phyloP scores from a whole-genome alignment of 2,797 vertebrate genomes.

The Rachycentron canadum region DNA sequence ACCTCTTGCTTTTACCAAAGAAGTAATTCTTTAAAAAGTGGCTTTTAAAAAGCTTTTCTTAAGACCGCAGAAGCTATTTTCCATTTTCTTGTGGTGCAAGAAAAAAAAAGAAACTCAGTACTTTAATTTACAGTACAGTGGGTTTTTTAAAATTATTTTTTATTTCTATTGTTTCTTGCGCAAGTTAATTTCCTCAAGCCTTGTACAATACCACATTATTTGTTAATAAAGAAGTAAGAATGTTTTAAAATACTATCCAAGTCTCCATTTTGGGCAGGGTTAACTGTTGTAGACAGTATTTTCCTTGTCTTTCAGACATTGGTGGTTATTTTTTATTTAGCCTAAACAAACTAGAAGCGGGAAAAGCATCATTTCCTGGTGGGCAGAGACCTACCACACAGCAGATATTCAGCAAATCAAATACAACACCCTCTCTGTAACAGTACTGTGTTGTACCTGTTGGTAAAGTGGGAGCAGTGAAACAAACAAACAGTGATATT shows the following conservation, averaged over 20 bases:
- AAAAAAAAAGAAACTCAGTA: too few relatives aligned
- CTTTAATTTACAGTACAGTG: too few relatives aligned
- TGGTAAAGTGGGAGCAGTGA: not conserved
- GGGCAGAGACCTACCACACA: not conserved
- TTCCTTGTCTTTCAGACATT: not conserved
- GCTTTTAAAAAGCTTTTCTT: too few relatives aligned
- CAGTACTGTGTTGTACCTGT: not conserved
- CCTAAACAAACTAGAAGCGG: slow-evolving; percentile 11
- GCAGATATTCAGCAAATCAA: slow-evolving; percentile 1
- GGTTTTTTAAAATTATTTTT: too few relatives aligned
- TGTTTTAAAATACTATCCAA: too few relatives aligned
- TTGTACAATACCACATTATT: not conserved
- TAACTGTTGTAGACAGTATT: not conserved
- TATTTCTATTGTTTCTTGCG: not conserved
- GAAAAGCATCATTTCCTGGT: slow-evolving; percentile 29
- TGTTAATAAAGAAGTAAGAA: not conserved
- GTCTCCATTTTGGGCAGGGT: not conserved
- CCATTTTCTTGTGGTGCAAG: not conserved
- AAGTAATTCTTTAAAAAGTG: not conserved
- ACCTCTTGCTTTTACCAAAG: not conserved
- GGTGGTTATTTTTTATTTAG: slow-evolving; percentile 2
- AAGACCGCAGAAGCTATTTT: too few relatives aligned
- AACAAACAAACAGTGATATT: not conserved
- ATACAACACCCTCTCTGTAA: not conserved
- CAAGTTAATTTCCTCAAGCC: not conserved